phyloP scores from a whole-genome alignment of 2,888 invertebrate genomes.

The Ennomos erosarius region DNA sequence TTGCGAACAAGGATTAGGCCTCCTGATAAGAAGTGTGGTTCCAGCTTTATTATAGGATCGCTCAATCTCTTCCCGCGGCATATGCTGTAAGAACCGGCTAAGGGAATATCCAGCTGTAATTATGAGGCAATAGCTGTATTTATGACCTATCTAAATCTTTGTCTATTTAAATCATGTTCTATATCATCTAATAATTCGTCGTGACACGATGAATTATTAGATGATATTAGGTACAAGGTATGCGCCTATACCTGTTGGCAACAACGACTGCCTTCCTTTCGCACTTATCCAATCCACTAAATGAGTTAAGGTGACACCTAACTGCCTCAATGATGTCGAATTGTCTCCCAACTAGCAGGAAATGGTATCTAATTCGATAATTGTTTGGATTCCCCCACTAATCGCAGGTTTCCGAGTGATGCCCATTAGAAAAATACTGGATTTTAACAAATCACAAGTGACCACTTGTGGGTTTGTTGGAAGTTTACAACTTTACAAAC shows the following conservation, averaged over 20 bases:
- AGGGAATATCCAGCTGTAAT: no score
- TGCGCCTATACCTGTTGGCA: slow-evolving; percentile 16
- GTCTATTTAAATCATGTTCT: no score
- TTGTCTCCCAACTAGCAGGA: slow-evolving; percentile 60
- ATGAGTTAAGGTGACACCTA: slow-evolving; percentile 38
- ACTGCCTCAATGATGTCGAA: slow-evolving; percentile 42
- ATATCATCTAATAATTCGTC: background rate
- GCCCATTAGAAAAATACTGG: slow-evolving; percentile 13
- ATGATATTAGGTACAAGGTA: no score
- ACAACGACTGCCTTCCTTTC: slow-evolving; percentile 16
- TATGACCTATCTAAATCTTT: no score
- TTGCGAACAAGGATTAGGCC: background rate
- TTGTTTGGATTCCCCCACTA: slow-evolving; percentile 65
- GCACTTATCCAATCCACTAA: slow-evolving; percentile 35
- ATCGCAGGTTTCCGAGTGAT: slow-evolving; percentile 41
- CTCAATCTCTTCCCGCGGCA: no score
- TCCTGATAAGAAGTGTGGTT: no score
- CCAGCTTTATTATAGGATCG: no score
- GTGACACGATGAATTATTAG: no score
- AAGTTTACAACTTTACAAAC: background rate
- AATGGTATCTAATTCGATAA: slow-evolving; percentile 76
- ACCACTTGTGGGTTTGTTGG: background rate
- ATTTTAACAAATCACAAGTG: background rate
- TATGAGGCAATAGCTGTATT: no score
- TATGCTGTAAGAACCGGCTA: no score